Evolutionary conservation across 2,797 vertebrate genomes (phyloP), one percentile per base, ranked within the genome.

Genomic region (Chelmon rostratus): DNA sequence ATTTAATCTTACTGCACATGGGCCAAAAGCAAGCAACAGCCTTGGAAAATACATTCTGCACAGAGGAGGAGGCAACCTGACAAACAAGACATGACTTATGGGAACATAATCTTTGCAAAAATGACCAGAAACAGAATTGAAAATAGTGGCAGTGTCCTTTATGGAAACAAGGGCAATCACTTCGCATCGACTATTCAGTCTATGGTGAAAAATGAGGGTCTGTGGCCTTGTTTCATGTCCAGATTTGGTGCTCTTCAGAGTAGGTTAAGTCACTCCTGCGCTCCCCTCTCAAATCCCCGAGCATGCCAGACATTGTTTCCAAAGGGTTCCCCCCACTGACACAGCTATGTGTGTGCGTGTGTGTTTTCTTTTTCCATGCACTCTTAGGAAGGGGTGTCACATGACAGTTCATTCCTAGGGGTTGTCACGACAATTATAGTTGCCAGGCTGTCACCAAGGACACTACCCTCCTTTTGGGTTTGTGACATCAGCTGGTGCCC

Each of bases 391-490:
- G 76, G 57, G 57, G 85, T 86, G 82, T 92, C 91, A 93, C 79
- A 88, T 90, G 79, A 89, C 64, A 28, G 68, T 68, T 90, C 77
- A 84, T 94, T 94, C 88, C 88, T 86, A 23, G 74, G 87, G 86
- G 89, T 91, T 89, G 89, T 91, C 83, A 80, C 84, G 75, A 89
- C 88, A 90, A 75, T 89, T 91, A 90, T 92, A 93, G 92, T 85
- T 83, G 79, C 87, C 64, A 86, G 79, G 83, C 89, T 86, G 83
- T 92, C 86, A 88, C 88, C 87, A 90, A 91, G 82, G 77, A 85
- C 81, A 89, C 79, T 47, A 38, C 38, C 88, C 82, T 70, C 33
- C 72, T 83, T 93, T 82, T 86, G 76, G 81, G 33, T 83, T 52
- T 47, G 69, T 87, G 89, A 88, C 81, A 91, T 92, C 91, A 89